phyloP scores from a whole-genome alignment of 2,888 invertebrate genomes.

The Sphinx pinastri region DNA sequence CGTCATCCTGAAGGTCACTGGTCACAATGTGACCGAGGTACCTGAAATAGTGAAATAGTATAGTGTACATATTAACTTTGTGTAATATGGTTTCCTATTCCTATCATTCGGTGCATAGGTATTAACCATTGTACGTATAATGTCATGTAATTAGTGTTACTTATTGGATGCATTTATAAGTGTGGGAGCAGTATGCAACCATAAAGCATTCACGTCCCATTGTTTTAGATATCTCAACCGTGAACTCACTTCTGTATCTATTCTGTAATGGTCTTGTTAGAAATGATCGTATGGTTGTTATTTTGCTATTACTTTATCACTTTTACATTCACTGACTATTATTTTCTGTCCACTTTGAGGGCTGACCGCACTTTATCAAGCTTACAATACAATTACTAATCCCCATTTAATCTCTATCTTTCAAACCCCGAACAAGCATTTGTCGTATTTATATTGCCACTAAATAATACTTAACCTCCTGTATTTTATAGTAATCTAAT shows the following conservation, averaged over 20 bases:
- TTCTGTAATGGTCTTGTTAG: background rate
- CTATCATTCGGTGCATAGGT: background rate
- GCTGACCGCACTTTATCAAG: background rate
- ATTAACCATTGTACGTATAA: background rate
- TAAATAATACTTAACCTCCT: background rate
- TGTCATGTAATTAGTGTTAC: background rate
- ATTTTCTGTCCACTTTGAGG: background rate
- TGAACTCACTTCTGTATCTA: background rate
- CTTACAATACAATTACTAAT: background rate
- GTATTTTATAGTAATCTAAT: background rate
- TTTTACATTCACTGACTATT: background rate
- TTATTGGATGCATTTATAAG: background rate
- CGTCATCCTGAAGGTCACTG: no score
- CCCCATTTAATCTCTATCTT: background rate
- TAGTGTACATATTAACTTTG: no score
- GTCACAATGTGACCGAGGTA: no score
- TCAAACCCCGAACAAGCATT: background rate
- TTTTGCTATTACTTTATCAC: background rate
- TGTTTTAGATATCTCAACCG: background rate
- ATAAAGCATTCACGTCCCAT: background rate
- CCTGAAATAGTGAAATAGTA: no score
- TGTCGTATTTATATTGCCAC: background rate
- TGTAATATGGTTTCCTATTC: background rate
- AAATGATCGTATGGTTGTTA: background rate
- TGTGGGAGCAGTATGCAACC: slow-evolving; percentile 20